These are phyloP conservation scores for Notodonta ziczac DNA, from an alignment of 2,888 invertebrate genomes.

Conservation along the genomic window DNA sequence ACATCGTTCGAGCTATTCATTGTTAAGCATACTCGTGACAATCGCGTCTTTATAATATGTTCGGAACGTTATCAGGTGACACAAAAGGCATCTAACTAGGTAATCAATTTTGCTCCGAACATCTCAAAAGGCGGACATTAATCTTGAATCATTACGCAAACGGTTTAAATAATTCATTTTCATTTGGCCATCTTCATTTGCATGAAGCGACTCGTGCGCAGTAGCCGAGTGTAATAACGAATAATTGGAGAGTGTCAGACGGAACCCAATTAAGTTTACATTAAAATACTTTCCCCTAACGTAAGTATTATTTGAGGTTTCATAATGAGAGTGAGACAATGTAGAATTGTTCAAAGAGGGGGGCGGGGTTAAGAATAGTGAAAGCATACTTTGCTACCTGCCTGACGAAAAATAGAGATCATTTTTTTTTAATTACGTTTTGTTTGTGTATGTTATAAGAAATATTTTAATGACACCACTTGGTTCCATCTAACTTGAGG, in stretches of 20 bases:
- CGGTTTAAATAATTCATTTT: slow-evolving; percentile 45
- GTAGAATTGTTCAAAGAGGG: slow-evolving; percentile 32
- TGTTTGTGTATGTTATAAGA: slow-evolving; percentile 17
- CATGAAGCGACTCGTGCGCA: slow-evolving; percentile 47
- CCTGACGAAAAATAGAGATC: slow-evolving; percentile 41
- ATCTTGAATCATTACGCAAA: slow-evolving; percentile 31
- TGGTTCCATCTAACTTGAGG: no score
- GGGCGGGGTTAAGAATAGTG: slow-evolving; percentile 41
- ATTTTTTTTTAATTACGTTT: slow-evolving; percentile 33
- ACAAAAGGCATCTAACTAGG: slow-evolving; percentile 47
- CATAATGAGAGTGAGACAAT: slow-evolving; percentile 57
- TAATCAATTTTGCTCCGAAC: slow-evolving; percentile 32
- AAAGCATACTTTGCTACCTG: slow-evolving; percentile 44
- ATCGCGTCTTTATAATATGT: slow-evolving; percentile 44
- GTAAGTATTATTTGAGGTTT: slow-evolving; percentile 56
- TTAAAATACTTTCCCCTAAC: slow-evolving; percentile 65
- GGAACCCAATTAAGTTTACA: slow-evolving; percentile 57
- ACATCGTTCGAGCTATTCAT: no score
- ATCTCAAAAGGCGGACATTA: slow-evolving; percentile 24
- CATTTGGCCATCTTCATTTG: slow-evolving; percentile 44
- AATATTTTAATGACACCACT: slow-evolving; percentile 1
- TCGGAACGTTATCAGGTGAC: slow-evolving; percentile 41
- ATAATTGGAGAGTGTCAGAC: slow-evolving; percentile 55
- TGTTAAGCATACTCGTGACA: slow-evolving; percentile 35
- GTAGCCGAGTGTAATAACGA: slow-evolving; percentile 45